These are phyloP conservation scores for Silurus glanis DNA, from an alignment of 2,113 vertebrate species.

Conservation along the genomic window DNA sequence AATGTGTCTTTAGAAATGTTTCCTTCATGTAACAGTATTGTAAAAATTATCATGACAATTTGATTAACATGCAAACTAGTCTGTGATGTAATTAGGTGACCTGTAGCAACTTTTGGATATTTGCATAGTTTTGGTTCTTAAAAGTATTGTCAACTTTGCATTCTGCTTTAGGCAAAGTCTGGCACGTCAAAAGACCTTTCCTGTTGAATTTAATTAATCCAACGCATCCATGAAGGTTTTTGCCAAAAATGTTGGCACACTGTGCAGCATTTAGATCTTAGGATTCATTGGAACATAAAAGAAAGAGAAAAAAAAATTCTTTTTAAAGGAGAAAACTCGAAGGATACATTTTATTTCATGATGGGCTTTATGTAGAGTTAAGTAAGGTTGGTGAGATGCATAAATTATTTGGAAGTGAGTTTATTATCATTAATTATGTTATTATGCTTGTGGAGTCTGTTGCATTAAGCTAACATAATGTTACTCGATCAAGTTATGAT, in stretches of 20 bases:
- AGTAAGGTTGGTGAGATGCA: background rate
- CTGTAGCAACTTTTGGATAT: background rate
- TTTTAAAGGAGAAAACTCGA: background rate
- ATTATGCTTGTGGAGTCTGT: background rate
- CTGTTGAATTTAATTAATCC: background rate
- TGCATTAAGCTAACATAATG: background rate
- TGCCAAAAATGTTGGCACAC: background rate
- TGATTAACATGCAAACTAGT: background rate
- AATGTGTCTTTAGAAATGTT: background rate
- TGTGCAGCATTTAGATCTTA: background rate
- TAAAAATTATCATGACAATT: background rate
- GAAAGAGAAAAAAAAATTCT: background rate
- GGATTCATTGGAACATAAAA: background rate
- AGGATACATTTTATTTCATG: background rate
- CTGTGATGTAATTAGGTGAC: background rate
- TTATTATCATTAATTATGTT: background rate
- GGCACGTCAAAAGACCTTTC: background rate
- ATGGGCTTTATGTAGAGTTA: background rate
- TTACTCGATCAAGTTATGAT: background rate
- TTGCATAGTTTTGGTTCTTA: background rate
- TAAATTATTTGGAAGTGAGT: background rate
- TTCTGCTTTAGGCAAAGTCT: background rate
- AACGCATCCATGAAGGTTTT: background rate
- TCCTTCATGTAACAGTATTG: background rate
- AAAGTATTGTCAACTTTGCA: slow-evolving; percentile 3